Evolutionary conservation across 2,113 vertebrate genomes (phyloP).

Genomic region (Antechinus stuartii): DNA sequence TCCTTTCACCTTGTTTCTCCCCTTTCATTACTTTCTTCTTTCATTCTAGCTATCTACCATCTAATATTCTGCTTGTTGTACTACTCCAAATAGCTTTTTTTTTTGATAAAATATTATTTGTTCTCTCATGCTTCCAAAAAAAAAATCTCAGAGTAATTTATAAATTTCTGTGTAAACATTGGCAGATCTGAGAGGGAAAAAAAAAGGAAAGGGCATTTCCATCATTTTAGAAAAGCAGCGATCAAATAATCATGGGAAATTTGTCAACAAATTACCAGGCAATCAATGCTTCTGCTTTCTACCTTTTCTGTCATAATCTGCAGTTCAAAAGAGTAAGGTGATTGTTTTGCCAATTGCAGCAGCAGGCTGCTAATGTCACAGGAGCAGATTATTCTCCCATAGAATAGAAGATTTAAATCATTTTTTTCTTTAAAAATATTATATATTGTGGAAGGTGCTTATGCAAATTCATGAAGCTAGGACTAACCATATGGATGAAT

Average conservation of each 20-base stretch:
- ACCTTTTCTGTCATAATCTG: neutral
- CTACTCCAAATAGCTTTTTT: neutral
- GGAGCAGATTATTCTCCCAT: neutral
- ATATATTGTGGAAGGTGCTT: rapidly evolving
- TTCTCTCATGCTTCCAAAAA: neutral
- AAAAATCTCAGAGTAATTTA: neutral
- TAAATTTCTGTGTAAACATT: neutral
- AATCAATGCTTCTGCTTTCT: neutral
- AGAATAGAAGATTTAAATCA: neutral
- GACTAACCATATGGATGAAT: neutral
- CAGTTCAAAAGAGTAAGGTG: neutral
- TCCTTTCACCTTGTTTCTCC: too few species aligned
- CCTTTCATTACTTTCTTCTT: neutral
- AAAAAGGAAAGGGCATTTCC: neutral
- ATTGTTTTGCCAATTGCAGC: neutral
- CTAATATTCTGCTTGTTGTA: neutral
- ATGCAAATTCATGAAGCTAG: neutral
- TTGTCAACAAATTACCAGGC: neutral
- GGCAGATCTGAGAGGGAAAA: neutral
- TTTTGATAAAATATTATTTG: neutral
- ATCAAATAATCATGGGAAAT: neutral
- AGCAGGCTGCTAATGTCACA: neutral
- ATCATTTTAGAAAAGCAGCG: neutral
- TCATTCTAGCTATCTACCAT: neutral
- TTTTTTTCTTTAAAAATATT: neutral